Evolutionary conservation across 1,140 invertebrate species (phyloP), one percentile per base, ranked within the genome.

Genomic region (Leptonema lineaticorne): DNA sequence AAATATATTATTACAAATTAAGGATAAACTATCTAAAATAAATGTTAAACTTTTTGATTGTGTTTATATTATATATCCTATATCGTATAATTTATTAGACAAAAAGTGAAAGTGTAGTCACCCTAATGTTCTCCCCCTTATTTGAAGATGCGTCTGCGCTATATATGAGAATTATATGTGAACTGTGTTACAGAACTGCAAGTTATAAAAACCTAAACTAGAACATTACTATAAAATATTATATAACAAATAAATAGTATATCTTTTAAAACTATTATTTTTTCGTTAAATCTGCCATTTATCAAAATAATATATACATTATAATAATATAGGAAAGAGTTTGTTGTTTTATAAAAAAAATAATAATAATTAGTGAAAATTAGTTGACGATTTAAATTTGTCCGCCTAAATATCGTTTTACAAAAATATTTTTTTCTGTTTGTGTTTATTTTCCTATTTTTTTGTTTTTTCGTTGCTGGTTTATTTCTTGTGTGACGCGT

Each of bases 71-170:
- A n/a, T n/a, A n/a, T n/a, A n/a, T n/a, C n/a, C n/a, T n/a, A n/a
- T n/a, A n/a, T n/a, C n/a, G n/a, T n/a, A n/a, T n/a, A n/a, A n/a
- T n/a, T n/a, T n/a, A n/a, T n/a, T n/a, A 33, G 29, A 5, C 29
- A 11, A 33, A 6, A 33, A 45, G 16, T 7, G 50, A 53, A 41
- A 3, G 37, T 11, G 16, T 26, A 24, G 50, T 53, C 11, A 9
- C 50, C 50, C 50, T 53, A 26, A 8, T 26, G 50, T 11, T 53
- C 50, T 53, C 24, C 50, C 50, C 50, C 24, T 53, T 53, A 24
- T 53, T 24, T 20, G 20, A 24, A 22, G 50, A 53, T 53, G 24
- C 22, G 50, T 53, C 20, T 53, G 50, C 20, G 50, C 50, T 53
- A 53, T 9, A 7, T 8, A 22, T 8, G 37, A 4, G 14, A 45